These are phyloP conservation scores for Microctenopoma stevenorrisi DNA, from an alignment of 2,797 vertebrate species.

Conservation along the genomic window DNA sequence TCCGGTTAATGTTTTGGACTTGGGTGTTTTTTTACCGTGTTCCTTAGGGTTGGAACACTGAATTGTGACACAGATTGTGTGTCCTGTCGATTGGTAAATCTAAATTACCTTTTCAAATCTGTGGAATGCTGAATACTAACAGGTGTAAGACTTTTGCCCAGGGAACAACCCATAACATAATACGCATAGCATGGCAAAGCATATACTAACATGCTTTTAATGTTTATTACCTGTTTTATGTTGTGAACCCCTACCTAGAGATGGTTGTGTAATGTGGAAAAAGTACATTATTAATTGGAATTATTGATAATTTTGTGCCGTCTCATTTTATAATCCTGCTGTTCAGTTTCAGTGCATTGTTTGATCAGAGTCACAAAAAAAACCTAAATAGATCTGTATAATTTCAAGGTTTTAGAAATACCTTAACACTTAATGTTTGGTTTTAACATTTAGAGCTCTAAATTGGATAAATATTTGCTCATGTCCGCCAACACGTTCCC, in stretches of 20 bases:
- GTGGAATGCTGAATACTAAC: constrained; percentile 60
- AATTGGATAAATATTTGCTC: constrained; percentile 55
- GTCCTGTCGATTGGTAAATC: constrained; percentile 40
- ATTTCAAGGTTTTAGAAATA: constrained; percentile 58
- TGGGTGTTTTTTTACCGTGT: constrained; percentile 30
- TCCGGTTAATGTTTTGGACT: constrained; percentile 41
- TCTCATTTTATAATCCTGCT: constrained; percentile 56
- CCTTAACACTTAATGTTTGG: constrained; percentile 43
- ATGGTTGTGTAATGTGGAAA: constrained; percentile 65
- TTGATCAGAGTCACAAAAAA: constrained; percentile 43
- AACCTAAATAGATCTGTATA: constrained; percentile 49
- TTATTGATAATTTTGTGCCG: constrained; percentile 64
- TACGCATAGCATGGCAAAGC: constrained; percentile 52
- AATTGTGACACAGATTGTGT: constrained; percentile 38
- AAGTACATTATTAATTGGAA: constrained; percentile 64
- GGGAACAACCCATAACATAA: constrained; percentile 55
- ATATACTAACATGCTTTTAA: constrained; percentile 62
- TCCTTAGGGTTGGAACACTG: constrained; percentile 25
- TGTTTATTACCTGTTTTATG: constrained; percentile 59
- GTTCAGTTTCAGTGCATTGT: constrained; percentile 49
- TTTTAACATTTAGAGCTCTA: constrained; percentile 46
- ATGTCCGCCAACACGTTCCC: constrained; percentile 55
- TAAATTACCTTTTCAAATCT: constrained; percentile 37
- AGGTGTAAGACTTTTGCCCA: constrained; percentile 41
- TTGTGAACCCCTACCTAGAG: constrained; percentile 63